Evolutionary conservation across 2,888 invertebrate genomes (phyloP).

Genomic region (Notodonta dromedarius): DNA sequence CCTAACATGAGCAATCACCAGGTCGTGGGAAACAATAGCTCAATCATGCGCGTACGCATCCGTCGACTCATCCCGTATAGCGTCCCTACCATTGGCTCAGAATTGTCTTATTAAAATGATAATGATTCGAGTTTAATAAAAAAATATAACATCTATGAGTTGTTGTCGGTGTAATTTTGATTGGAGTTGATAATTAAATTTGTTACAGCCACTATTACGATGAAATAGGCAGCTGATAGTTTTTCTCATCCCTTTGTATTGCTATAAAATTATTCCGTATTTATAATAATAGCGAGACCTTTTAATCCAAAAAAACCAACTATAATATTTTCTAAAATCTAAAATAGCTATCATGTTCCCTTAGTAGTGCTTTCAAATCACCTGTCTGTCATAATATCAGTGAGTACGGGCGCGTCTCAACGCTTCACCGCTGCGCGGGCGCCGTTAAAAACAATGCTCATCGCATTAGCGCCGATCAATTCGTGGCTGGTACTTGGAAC

Average conservation of each 20-base stretch:
- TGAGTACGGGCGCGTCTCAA: conserved; percentile 30
- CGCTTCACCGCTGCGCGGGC: conserved; percentile 31
- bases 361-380: conserved; percentile 29
- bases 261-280: too few relatives aligned
- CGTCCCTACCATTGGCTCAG: conserved; percentile 43
- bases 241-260: too few relatives aligned
- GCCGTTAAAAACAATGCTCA: conserved; percentile 25
- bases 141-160: too few relatives aligned
- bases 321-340: too few relatives aligned
- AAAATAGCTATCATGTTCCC: conserved; percentile 20
- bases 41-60: conserved; percentile 75
- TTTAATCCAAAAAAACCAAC: too few relatives aligned
- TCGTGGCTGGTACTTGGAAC: conserved; percentile 2
- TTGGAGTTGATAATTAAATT: too few relatives aligned
- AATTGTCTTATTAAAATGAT: conserved; percentile 2
- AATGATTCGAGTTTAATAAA: conserved; percentile 2
- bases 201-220: too few relatives aligned
- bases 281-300: too few relatives aligned
- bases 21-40: conserved; percentile 81
- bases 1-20: conserved; percentile 26
- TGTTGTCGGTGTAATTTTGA: too few relatives aligned
- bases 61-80: conserved; percentile 59
- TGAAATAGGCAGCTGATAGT: too few relatives aligned
- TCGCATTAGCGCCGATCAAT: conserved; percentile 25
- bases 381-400: conserved; percentile 43